Base-by-base conservation (phyloP, 1,140 invertebrate species). In the Camponotus pennsylvanicus region DNA sequence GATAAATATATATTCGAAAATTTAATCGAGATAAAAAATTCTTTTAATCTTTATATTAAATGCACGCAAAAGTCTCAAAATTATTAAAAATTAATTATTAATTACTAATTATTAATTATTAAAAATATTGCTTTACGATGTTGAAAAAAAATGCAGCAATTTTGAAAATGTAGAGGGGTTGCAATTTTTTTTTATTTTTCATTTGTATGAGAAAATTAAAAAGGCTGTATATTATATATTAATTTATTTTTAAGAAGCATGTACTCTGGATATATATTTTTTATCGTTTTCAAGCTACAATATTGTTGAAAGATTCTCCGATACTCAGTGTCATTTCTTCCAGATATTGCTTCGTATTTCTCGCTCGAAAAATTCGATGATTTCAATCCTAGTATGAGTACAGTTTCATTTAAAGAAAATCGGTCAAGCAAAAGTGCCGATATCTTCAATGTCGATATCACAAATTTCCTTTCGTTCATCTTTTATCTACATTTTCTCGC, bases 311-410 rank as follows among this genome's bases (percentile, higher is more conserved):
- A 49, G 59, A 6, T 42, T 78, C 64, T 66, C 18, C 61, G 55
- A 78, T 66, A 78, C 55, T 59, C 52, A 21, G 61, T 11, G 59
- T 64, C 59, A 42, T 78, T 66, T 66, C 76, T 78, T 32, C 27
- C 7, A 42, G 76, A 78, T 78, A 78, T 61, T 32, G 27, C 34
- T 45, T 32, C 59, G 40, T 57, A 45, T 64, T 78, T 66, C 32
- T 66, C 76, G 59, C 59, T 66, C n/a, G 59, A 66, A 40, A 64
- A 64, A 57, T 78, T 64, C 57, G n/a, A 49, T 78, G 42, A 78
- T 66, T 78, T 66, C 42, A 45, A 66, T 40, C 15, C 42, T 27
- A 42, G 40, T 49, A 66, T 13, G 27, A 45, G 63, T 37, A 64
- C 8, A 45, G 15, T 64, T 27, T n/a, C 40, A 11, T 27, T 66